A percentile compares a stretch with the other conserved stretches of the same genome.
Conservation (phyloP, 1,140 invertebrate species). For the Hyphantria cunea region DNA sequence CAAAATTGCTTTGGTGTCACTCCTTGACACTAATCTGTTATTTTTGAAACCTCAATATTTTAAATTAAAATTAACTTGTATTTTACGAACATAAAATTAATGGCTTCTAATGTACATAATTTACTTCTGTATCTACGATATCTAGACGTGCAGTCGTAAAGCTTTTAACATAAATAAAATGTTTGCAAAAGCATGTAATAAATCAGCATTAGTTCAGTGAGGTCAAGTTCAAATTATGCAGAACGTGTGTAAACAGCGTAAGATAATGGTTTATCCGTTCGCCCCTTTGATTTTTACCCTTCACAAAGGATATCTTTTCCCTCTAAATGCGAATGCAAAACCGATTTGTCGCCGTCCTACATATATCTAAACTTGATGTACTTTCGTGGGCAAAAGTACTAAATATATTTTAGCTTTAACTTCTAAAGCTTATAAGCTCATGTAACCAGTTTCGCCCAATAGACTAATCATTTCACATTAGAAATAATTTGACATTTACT, state of each 20-base stretch:
- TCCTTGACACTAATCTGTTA: too few species aligned
- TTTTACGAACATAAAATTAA: conserved; percentile 23
- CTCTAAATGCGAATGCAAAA: conserved; percentile 58
- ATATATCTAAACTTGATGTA: conserved; percentile 68
- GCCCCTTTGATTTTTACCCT: conserved; percentile 59
- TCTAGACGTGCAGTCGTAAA: conserved; percentile 23
- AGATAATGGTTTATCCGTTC: conserved; percentile 50
- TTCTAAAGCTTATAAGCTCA: too few species aligned
- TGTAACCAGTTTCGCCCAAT: too few species aligned
- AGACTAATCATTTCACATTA: too few species aligned
- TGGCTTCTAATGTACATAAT: conserved; percentile 19
- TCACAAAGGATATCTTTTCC: conserved; percentile 47
- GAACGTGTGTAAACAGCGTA: conserved; percentile 51
- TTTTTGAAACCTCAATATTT: too few species aligned
- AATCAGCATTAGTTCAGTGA: conserved; percentile 53
- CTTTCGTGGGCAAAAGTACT: conserved; percentile 32
- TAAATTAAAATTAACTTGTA: conserved; percentile 10
- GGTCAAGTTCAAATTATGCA: conserved; percentile 65
- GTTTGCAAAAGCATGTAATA: conserved; percentile 35
- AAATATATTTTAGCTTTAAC: too few species aligned
- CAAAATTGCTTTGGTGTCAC: too few species aligned
- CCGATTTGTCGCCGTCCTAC: conserved; percentile 71
- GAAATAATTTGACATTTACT: too few species aligned
- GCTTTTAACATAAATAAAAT: conserved; percentile 34
- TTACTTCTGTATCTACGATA: conserved; percentile 21